Base-by-base conservation (phyloP, 2,888 invertebrate genomes). In the Torymus tubicola region DNA sequence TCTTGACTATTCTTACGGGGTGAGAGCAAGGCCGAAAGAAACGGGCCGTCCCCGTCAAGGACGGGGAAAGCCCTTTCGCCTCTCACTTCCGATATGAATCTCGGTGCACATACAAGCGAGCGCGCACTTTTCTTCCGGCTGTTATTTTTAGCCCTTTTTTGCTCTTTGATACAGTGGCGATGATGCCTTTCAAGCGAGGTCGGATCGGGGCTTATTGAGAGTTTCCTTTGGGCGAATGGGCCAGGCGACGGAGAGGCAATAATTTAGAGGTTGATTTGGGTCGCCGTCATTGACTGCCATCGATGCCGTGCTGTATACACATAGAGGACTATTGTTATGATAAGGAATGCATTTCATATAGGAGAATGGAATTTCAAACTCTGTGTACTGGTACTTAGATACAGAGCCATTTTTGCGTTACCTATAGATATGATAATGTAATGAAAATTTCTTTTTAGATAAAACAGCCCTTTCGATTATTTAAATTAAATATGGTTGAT, bases 21-120 rank as follows among this genome's bases (percentile, higher is more conserved):
- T 13, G 53, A 63, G 14, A 31, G 42, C 52, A 8, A 8, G 42
- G 3, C 5, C 14, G 18, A 58, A 53, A 61, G 58, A 64, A 52
- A 63, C 60, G 65, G 50, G 11, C 57, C 8, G n/a, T 64, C 72
- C 68, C 42, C 64, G 83, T 86, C 86, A 87, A 88, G 87, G 87
- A 84, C 87, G 86, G 87, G 85, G 85, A 86, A 85, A 87, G 84
- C 87, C 86, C 87, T 85, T 79, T 16, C 70, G 58, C 4, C 50
- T 78, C 80, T 68, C 76, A 69, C 74, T 80, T 81, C 0, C 21
- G 53, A 78, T 72, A 73, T 61, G 31, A 21, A 79, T 74, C 73
- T 68, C 21, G 60, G 42, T 71, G 50, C 21, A 24, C 50, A 18
- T 24, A 60, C 18, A 61, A 8, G 61, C 42, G 16, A 21, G 67